phyloP scores from a whole-genome alignment of 2,888 invertebrate genomes.

The Operophtera brumata region DNA sequence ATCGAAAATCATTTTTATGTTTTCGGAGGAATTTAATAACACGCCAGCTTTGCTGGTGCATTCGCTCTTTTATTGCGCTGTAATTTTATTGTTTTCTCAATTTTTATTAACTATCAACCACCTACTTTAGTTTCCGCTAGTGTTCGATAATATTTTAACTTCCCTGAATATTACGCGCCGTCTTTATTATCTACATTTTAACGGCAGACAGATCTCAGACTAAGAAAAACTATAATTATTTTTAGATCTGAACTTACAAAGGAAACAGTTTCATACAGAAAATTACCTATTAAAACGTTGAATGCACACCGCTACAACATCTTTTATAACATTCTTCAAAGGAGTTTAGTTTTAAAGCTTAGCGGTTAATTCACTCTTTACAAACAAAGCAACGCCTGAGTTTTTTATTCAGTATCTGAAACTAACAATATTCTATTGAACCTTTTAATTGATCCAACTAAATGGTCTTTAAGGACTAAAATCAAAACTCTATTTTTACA shows the following conservation, averaged over 20 bases:
- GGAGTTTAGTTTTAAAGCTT: conserved; percentile 63
- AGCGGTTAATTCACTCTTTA: conserved; percentile 64
- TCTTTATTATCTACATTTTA: conserved; percentile 23
- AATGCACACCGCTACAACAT: conserved; percentile 50
- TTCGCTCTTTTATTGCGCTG: conserved; percentile 78
- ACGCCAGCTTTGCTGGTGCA: conserved; percentile 76
- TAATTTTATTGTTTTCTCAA: conserved; percentile 81
- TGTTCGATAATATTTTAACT: conserved; percentile 56
- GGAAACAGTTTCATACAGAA: conserved; percentile 49
- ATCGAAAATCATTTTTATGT: conserved; percentile 81
- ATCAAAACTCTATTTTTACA: no score
- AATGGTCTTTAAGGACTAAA: neutral
- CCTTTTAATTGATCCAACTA: conserved; percentile 9
- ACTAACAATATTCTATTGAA: conserved; percentile 21
- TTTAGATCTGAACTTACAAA: conserved; percentile 43
- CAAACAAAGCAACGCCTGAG: conserved; percentile 46
- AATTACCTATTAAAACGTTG: conserved; percentile 54
- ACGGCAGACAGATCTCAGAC: conserved; percentile 13
- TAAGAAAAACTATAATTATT: conserved; percentile 1
- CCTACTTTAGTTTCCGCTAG: conserved; percentile 62
- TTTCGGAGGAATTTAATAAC: conserved; percentile 80
- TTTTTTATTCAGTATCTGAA: conserved; percentile 30
- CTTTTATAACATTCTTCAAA: conserved; percentile 62
- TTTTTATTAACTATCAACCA: conserved; percentile 80
- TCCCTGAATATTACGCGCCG: conserved; percentile 31